phyloP scores from a whole-genome alignment of 1,140 invertebrate species.

The Pseudobourletiella spinata region DNA sequence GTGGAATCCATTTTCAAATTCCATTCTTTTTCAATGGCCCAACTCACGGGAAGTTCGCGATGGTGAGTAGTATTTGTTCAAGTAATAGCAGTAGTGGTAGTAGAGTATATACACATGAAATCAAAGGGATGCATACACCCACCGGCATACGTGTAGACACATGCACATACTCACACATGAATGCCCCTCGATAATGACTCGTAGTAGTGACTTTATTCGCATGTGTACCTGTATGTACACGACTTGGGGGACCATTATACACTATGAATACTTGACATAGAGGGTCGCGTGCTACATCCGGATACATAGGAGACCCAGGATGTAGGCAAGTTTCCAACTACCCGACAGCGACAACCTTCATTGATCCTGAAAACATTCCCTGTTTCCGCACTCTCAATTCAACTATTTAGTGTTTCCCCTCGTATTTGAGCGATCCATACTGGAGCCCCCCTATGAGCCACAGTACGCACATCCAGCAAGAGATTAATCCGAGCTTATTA shows the following conservation, averaged over 20 bases:
- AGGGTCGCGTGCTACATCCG: not conserved
- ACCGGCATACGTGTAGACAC: not conserved
- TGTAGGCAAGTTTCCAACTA: not conserved
- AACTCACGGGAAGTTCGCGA: no score
- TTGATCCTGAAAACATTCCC: slow-evolving; percentile 3
- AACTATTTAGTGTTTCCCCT: not conserved
- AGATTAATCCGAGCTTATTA: slow-evolving; percentile 8
- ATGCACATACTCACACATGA: not conserved
- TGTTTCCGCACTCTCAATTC: not conserved
- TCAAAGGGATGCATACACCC: no score
- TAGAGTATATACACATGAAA: no score
- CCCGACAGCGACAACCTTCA: not conserved
- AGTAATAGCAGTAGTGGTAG: no score
- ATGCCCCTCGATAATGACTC: not conserved
- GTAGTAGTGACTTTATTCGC: not conserved
- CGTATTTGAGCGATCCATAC: not conserved
- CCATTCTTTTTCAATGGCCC: not conserved
- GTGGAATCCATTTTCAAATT: not conserved
- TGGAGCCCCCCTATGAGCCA: not conserved
- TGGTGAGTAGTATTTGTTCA: no score
- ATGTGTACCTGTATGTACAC: not conserved
- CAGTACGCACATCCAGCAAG: not conserved
- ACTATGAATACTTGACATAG: not conserved
- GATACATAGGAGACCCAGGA: not conserved
- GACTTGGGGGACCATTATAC: not conserved